Conservation (phyloP, 2,888 invertebrate species). For the Taphrorychus bicolor region DNA sequence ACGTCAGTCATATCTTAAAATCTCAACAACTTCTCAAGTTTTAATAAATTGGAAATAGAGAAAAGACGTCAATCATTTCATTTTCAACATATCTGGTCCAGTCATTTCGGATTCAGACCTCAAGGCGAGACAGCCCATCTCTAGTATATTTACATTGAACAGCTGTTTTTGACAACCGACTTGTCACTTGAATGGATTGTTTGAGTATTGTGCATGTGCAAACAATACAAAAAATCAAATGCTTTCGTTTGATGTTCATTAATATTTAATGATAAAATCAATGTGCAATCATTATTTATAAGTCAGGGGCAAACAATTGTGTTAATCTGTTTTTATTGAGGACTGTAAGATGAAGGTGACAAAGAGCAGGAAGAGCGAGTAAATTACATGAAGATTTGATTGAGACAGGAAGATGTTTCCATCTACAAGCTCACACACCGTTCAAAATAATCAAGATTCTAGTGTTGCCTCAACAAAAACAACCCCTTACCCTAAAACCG, state of each 20-base stretch:
- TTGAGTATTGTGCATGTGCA: not conserved
- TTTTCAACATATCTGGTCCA: too few relatives aligned
- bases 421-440: not conserved
- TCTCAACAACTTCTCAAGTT: too few relatives aligned
- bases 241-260: not conserved
- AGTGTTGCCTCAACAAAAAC: not conserved
- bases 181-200: not conserved
- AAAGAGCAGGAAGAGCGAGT: not conserved
- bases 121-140: too few relatives aligned
- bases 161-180: not conserved
- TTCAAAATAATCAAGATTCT: not conserved
- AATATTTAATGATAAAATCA: not conserved
- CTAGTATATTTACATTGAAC: too few relatives aligned
- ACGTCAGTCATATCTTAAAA: too few relatives aligned
- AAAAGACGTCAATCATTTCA: too few relatives aligned
- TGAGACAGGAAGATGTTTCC: not conserved
- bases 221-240: not conserved
- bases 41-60: too few relatives aligned
- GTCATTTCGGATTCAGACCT: too few relatives aligned
- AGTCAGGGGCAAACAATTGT: not conserved
- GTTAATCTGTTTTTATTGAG: not conserved
- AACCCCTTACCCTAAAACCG: slow-evolving; percentile 44
- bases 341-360: not conserved
- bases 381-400: not conserved
- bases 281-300: not conserved